Evolutionary conservation across 2,113 vertebrate genomes (phyloP).

Genomic region (Ivindomyrus marchei): DNA sequence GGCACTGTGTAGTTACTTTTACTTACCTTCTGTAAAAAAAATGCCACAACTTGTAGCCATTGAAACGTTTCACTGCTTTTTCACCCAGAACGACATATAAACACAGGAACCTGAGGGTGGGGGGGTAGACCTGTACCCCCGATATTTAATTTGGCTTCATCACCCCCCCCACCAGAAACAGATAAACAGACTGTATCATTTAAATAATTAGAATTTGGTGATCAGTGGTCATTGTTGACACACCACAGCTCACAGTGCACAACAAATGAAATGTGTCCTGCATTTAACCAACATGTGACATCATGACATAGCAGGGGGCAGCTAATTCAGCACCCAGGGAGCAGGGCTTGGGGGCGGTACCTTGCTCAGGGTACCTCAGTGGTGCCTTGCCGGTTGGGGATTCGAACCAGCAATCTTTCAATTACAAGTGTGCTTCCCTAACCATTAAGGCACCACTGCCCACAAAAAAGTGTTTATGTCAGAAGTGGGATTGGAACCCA

Average conservation of each 20-base stretch:
- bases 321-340: too few relatives aligned
- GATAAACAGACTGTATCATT: neutral
- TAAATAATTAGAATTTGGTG: neutral
- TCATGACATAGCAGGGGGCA: too few relatives aligned
- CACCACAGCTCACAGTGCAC: too few relatives aligned
- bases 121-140: neutral
- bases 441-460: too few relatives aligned
- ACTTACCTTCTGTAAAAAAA: neutral
- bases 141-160: neutral
- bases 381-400: too few relatives aligned
- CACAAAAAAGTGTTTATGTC: neutral
- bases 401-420: too few relatives aligned
- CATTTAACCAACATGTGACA: too few relatives aligned
- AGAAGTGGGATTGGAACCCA: neutral
- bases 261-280: too few relatives aligned
- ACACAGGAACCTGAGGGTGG: neutral
- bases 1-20: neutral
- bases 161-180: neutral
- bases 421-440: too few relatives aligned
- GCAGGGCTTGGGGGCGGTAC: too few relatives aligned
- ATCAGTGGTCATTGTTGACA: too few relatives aligned
- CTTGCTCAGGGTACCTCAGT: too few relatives aligned
- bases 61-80: neutral
- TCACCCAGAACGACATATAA: neutral
- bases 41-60: neutral